Evolutionary conservation across 2,888 invertebrate genomes (phyloP).

Genomic region (Calameuta pallipes): DNA sequence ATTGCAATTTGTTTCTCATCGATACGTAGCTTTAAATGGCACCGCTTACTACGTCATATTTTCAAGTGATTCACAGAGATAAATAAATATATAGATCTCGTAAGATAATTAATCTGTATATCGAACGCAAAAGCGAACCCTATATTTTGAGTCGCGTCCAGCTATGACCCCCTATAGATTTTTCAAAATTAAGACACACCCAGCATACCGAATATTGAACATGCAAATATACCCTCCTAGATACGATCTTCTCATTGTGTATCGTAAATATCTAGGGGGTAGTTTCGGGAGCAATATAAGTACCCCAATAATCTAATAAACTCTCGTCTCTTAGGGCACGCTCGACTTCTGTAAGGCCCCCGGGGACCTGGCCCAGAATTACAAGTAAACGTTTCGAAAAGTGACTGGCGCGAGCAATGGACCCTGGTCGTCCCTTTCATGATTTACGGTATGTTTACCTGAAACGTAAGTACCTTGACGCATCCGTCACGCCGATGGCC

Average conservation of each 20-base stretch:
- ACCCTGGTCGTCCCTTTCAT: slow-evolving; percentile 20
- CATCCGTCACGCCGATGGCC: slow-evolving; percentile 36
- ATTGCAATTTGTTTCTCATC: not conserved
- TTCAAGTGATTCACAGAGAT: not conserved
- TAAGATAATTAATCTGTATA: not conserved
- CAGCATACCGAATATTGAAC: not conserved
- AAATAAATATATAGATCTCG: not conserved
- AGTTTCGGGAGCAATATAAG: slow-evolving; percentile 2
- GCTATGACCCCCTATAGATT: not conserved
- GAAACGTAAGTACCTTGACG: slow-evolving; percentile 53
- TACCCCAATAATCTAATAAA: slow-evolving; percentile 43
- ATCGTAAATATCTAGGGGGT: not conserved
- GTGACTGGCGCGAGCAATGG: slow-evolving; percentile 25
- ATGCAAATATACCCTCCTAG: not conserved
- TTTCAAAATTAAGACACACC: not conserved
- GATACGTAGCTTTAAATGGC: not conserved
- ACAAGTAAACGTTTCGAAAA: not conserved
- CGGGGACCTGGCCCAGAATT: not conserved
- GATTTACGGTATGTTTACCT: slow-evolving; percentile 59
- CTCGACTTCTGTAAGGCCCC: not conserved
- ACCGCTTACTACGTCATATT: not conserved
- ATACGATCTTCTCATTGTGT: not conserved
- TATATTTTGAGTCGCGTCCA: not conserved
- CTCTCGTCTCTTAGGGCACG: slow-evolving; percentile 26
- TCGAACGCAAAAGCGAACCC: not conserved